These are phyloP conservation scores for Salvelinus fontinalis DNA, from an alignment of 2,113 vertebrate genomes.

Conservation along the genomic window DNA sequence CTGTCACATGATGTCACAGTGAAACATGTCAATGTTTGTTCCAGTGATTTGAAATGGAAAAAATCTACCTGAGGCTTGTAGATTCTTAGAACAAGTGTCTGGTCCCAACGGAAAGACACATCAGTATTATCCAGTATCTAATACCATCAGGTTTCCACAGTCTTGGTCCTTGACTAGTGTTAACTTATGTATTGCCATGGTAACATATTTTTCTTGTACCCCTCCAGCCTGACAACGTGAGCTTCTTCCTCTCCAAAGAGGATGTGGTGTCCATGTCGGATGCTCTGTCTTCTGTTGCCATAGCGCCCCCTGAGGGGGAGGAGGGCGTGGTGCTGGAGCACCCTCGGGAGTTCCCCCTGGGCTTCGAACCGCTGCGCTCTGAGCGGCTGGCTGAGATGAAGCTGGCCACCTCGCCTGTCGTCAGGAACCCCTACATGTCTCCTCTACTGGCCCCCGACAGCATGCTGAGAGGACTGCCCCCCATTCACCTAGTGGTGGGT, in stretches of 20 bases:
- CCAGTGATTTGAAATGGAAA: too few species aligned
- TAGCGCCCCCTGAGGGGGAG: slow-evolving; percentile 46
- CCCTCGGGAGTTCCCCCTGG: slow-evolving; percentile 73
- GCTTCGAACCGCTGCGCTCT: slow-evolving; percentile 82
- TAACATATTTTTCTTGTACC: not conserved
- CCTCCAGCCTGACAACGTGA: slow-evolving; percentile 68
- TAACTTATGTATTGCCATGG: not conserved
- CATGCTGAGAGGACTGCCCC: slow-evolving; percentile 73
- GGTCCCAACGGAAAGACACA: too few species aligned
- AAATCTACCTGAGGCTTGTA: not conserved
- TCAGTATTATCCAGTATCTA: too few species aligned
- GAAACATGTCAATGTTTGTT: too few species aligned
- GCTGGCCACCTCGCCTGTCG: slow-evolving; percentile 74
- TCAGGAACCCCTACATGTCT: slow-evolving; percentile 84
- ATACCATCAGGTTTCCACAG: not conserved
- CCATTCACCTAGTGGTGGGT: slow-evolving; percentile 56
- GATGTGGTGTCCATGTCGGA: slow-evolving; percentile 47
- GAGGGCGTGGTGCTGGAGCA: slow-evolving; percentile 36
- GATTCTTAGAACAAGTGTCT: too few species aligned
- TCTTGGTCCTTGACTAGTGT: not conserved
- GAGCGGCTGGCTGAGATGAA: slow-evolving; percentile 70
- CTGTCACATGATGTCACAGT: too few species aligned
- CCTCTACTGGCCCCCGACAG: slow-evolving; percentile 80
- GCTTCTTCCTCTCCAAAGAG: slow-evolving; percentile 67
- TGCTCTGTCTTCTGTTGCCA: slow-evolving; percentile 43